Evolutionary conservation across 2,888 invertebrate species (phyloP), one percentile per base, ranked within the genome.

Genomic region (Cryptophagus acutangulus): DNA sequence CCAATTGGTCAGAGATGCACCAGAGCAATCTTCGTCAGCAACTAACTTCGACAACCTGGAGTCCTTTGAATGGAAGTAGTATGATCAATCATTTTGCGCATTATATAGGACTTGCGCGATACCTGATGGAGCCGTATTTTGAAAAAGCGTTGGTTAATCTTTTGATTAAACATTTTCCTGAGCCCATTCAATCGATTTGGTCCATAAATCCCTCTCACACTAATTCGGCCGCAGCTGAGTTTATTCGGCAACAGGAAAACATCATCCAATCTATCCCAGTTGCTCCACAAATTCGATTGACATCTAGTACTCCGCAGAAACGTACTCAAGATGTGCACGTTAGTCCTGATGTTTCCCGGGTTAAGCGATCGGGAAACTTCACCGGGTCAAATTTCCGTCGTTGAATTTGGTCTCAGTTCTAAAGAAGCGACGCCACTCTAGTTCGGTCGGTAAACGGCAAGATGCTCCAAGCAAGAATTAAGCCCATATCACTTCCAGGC

Each of bases 151-250:
- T 43, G 3, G 33, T 33, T 4, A 17, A 26, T 1, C 33, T 40
- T 14, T 8, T 43, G 3, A 43, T 43, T 31, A 20, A 24, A 12
- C 43, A 43, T 15, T 43, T 43, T 16, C 40, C 43, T 17, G 25
- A 30, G 1, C 17, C 31, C 14, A 28, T 43, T 8, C 43, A 36
- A 16, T 43, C 43, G 6, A 13, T 43, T 10, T 40, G 43, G 43
- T 25, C 31, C 16, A 15, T 40, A 12, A 39, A 40, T 14, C 18
- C 25, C 10, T n/a, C n/a, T 8, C 31, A 38, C 17, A 35, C 39
- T 2, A 31, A 35, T 2, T 16, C 38, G 1, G 14, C 17, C 6
- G 31, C 43, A 1, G 35, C 39, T 6, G 30, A 34, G 10, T 43
- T 43, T 12, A 33, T 43, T 8, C 14, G 38, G 17, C 29, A 34